Evolutionary conservation across 2,888 invertebrate genomes (phyloP).

Genomic region (Strigamia transsilvanica): DNA sequence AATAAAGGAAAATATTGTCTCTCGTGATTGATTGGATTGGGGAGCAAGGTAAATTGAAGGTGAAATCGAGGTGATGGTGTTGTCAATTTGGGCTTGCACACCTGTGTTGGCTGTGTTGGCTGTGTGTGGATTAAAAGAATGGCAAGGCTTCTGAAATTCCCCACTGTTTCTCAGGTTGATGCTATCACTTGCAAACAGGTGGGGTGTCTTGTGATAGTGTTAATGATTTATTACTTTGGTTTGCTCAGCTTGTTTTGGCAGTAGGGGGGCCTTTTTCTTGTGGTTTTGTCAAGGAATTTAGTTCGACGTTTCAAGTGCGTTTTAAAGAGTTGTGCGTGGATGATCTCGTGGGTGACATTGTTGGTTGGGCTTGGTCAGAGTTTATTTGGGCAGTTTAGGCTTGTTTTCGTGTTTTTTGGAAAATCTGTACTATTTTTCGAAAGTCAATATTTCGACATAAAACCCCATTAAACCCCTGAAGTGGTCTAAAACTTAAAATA

Average conservation of each 20-base stretch:
- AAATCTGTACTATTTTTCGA: no score
- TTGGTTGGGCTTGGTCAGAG: no score
- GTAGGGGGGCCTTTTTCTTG: neutral
- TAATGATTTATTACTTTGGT: conserved; percentile 36
- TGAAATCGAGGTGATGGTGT: neutral
- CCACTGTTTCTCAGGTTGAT: conserved; percentile 27
- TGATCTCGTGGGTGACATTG: no score
- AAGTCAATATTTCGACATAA: no score
- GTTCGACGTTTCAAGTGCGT: neutral
- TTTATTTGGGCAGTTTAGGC: no score
- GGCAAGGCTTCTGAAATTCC: conserved; percentile 38
- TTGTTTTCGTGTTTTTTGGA: no score
- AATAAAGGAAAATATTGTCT: neutral
- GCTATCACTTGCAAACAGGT: conserved; percentile 20
- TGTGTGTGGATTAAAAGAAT: neutral
- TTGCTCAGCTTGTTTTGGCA: neutral
- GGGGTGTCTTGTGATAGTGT: conserved; percentile 39
- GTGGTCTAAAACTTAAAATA: no score
- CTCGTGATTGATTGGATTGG: neutral
- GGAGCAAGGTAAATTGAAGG: conserved; percentile 3
- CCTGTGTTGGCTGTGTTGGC: neutral
- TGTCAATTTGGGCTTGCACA: neutral
- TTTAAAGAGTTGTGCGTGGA: neutral
- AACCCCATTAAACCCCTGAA: no score
- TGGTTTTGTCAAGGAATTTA: neutral